phyloP scores from a whole-genome alignment of 2,113 vertebrate species.

The Oncorhynchus masou region DNA sequence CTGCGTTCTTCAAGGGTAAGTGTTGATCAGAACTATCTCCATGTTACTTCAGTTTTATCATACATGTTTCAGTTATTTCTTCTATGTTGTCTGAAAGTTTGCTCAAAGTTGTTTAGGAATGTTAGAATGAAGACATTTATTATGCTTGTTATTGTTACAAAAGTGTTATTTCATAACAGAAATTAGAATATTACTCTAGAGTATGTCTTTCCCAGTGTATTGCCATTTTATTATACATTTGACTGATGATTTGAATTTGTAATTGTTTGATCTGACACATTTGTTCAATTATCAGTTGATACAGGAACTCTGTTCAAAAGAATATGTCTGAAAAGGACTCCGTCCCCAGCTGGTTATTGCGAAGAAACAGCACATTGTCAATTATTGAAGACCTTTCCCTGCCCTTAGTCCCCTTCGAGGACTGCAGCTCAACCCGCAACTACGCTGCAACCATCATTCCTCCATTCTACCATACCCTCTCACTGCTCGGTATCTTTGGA shows the following conservation, averaged over 20 bases:
- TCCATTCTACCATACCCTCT: slow-evolving; percentile 27
- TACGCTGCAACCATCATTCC: slow-evolving; percentile 19
- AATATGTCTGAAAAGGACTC: not conserved
- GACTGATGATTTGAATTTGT: no score
- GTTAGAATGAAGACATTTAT: no score
- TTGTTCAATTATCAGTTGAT: not conserved
- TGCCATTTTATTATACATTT: not conserved
- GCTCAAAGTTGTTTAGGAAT: no score
- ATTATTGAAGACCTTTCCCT: not conserved
- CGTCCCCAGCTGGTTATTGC: not conserved
- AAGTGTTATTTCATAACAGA: not conserved
- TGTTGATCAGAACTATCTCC: not conserved
- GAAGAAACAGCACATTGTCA: slow-evolving; percentile 7
- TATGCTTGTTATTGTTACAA: not conserved
- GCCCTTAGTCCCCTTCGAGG: slow-evolving; percentile 7
- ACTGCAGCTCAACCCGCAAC: slow-evolving; percentile 24
- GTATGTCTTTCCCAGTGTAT: not conserved
- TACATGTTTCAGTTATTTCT: no score
- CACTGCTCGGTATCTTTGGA: slow-evolving; percentile 34
- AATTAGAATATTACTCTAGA: not conserved
- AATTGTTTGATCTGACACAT: not conserved
- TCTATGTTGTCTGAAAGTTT: no score
- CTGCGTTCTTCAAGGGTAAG: no score
- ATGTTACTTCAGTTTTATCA: no score
- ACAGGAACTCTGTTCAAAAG: not conserved